Evolutionary conservation across 2,797 vertebrate genomes (phyloP).

Genomic region (Anguilla anguilla): DNA sequence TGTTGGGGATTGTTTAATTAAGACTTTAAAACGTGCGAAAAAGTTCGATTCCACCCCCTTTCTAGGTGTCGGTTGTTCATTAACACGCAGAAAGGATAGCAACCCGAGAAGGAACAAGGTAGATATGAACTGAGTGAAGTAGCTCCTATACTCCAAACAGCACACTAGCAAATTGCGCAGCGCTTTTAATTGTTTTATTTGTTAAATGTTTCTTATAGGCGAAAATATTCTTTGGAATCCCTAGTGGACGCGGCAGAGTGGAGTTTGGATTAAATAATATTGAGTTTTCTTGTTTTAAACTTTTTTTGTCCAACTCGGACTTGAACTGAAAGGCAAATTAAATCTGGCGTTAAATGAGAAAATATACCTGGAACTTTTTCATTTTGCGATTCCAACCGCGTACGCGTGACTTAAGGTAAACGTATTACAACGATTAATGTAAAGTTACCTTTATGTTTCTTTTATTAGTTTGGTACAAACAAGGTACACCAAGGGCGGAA

Average conservation of each 20-base stretch:
- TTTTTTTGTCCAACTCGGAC: background rate
- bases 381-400: background rate
- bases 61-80: conserved; percentile 68
- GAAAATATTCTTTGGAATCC: background rate
- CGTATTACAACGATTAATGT: background rate
- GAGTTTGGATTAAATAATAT: background rate
- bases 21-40: conserved; percentile 18
- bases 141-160: background rate
- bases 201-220: background rate
- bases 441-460: background rate
- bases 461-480: background rate
- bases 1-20: background rate
- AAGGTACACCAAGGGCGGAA: background rate
- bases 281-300: background rate
- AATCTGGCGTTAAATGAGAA: background rate
- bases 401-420: background rate
- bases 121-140: background rate
- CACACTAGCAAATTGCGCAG: background rate
- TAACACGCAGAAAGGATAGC: conserved; percentile 57
- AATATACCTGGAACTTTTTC: background rate
- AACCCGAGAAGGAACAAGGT: background rate
- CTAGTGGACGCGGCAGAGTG: background rate
- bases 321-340: background rate
- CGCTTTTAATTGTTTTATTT: background rate
- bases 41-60: conserved; percentile 34